Evolutionary conservation across 2,888 invertebrate species (phyloP), one percentile per base, ranked within the genome.

Genomic region (Rotaria magnacalcarata): DNA sequence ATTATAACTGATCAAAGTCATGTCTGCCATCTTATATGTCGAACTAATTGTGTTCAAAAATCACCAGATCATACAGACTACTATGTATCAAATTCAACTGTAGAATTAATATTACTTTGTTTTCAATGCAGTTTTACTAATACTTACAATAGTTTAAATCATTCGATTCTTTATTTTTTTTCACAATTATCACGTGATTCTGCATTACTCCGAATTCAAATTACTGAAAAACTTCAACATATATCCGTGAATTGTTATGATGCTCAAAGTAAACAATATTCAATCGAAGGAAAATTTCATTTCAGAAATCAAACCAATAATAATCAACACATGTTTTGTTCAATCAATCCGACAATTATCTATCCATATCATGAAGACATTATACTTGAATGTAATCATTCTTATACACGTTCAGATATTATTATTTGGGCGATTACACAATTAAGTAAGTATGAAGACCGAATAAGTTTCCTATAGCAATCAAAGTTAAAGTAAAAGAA

Each of bases 311-410:
- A 24, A 7, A 80, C 1, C n/a, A 47, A 24, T 43, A 80, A 47
- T 14, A 3, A 2, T 16, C 34, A 14, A 6, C 0, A 34, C 19
- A 34, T 67, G 34, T 67, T 34, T 34, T 67, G 67, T 67, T 67
- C 6, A 34, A 67, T 67, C 7, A 19, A 34, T 34, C 67, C 34
- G 7, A 7, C 24, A 2, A 19, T 2, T 4, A 11, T 80, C 24
- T 47, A 47, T 47, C 47, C 80, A n/a, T 80, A 80, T 80, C 80
- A 80, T 80, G 80, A 80, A 4, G 24, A 47, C 34, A n/a, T n/a
- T 4, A 47, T 11, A 10, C 21, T 80, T n/a, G 24, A 21, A 80
- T 80, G 80, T 80, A 24, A 24, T 11, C 19, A 43, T 47, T 47
- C n/a, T 47, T n/a, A 4, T 47, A 47, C 47, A n/a, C 43, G 11